Base-by-base conservation (phyloP, 2,888 invertebrate species). In the Rhopalosiphum nymphaeae region DNA sequence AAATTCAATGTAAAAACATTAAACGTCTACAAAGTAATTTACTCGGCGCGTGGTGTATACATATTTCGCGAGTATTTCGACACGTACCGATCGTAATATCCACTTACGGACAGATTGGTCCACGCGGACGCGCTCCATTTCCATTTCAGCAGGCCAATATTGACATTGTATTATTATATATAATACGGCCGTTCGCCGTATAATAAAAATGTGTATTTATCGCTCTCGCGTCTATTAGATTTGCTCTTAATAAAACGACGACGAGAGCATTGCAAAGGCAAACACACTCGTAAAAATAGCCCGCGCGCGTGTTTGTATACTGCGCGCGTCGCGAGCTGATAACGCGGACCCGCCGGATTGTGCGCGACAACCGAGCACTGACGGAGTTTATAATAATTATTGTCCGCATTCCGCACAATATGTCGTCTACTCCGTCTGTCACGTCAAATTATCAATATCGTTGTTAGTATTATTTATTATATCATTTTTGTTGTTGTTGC, bases 121-220 rank as follows among this genome's bases (percentile, higher is more conserved):
- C 25, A 36, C 49, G 1, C 11, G 13, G 67, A 78, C 36, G 36
- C 36, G 42, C 84, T 84, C 49, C 36, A 42, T 91, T 53, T 9
- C 42, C 42, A 78, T 78, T 78, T 78, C 78, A 42, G 11, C 36
- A 42, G n/a, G n/a, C 91, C 29, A 91, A 91, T 84, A 91, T 91
- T 91, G 78, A 91, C 91, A 84, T 91, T 53, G 85, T 85, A 86
- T 44, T 86, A 44, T n/a, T 86, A 46, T 86, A 29, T 29, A 85
- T 26, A 9, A 53, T 9, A 44, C 57, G 10, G 78, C 78, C 78
- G 36, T 7, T 21, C 78, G 36, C 78, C 78, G 7, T 91, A 84
- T 42, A 84, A 91, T 91, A 91, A 91, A 84, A 91, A 91, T 91
- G 91, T 61, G 67, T 67, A 67, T 92, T 92, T 92, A 88, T 92